Evolutionary conservation across 2,888 invertebrate genomes (phyloP), one percentile per base, ranked within the genome.

Genomic region (Drosophila meridiana): DNA sequence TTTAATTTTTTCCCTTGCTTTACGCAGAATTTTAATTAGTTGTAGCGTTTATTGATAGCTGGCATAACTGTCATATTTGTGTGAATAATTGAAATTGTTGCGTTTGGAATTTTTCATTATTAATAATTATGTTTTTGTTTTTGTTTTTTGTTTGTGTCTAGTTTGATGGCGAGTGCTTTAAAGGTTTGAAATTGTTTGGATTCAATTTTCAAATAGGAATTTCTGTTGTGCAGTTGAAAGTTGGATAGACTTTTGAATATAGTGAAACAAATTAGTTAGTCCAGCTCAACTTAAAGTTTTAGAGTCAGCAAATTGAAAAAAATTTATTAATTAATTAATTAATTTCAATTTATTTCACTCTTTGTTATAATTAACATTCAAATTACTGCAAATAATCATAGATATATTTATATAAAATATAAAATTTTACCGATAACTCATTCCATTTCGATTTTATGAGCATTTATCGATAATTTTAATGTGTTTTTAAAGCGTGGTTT

Each of bases 51-150:
- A 43, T 28, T 50, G 40, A 59, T 28, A 64, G 26, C 9, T 26
- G 47, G 30, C 59, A 32, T 59, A 55, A 14, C 28, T 48, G 11
- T 34, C 34, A 50, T 63, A 36, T 63, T 34, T 62, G 26, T 66
- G 45, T 26, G 28, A 53, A 53, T 38, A 26, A 32, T 63, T 8
- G 6, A 40, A 40, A 52, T 48, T 13, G 11, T 26, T 56, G 56
- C 20, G 11, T 3, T 11, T 50, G 20, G 30, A 65, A 65, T 43
- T 50, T 65, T 30, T 56, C 30, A 42, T 56, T 58, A 45, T 36
- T 47, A 48, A 50, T 64, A 7, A 34, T 53, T 4, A 9, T 1
- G 2, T 6, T 20, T 5, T 4, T 47, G n/a, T n/a, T n/a, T n/a
- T n/a, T n/a, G n/a, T n/a, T 14, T 60, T 26, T 14, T 8, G 1